Base-by-base conservation (phyloP, 2,113 vertebrate genomes). In the Thunnus thynnus region DNA sequence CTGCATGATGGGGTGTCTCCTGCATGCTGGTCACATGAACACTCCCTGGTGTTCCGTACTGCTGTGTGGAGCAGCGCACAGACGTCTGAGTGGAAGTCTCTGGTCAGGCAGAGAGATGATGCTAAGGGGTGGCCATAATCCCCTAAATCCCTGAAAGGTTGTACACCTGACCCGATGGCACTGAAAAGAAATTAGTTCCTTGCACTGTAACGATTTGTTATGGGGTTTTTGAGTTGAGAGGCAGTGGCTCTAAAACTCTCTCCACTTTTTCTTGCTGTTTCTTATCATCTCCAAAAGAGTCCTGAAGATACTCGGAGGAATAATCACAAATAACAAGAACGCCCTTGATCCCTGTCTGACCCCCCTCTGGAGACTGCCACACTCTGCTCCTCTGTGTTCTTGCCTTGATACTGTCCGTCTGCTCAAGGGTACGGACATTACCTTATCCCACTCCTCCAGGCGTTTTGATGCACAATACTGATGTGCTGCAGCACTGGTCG, bases 241-340 rank as follows among this genome's bases (percentile, higher is more conserved):
- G 77, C 60, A 84, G 87, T 68, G 18, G 44, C 84, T 80, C 80
- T 76, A 64, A 93, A 80, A 84, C 51, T 85, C 73, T 56, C 36
- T 56, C 44, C 50, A 78, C 82, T 87, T 79, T 83, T 77, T 63
- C 65, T 44, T 54, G 44, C 84, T 88, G 75, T 83, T 83, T 91
- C 86, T 90, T 93, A 93, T 93, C 90, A 83, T 84, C 72, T 80
- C 79, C 63, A 63, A 77, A 77, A 85, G 61, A 81, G 80, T 83
- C 86, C 71, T 67, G 80, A 78, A 83, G 86, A 88, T 78, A 88
- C 81, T 17, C 13, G 73, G 58, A 91, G 79, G 84, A 93, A 85
- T 86, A 82, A 90, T 94, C 92, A 82, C 83, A 92, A 93, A 92
- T 86, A 93, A 92, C 86, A 90, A 88, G 69, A 86, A 85, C 66